Conservation (phyloP, 1,140 invertebrate species). For the Pseudomyrmex concolor region DNA sequence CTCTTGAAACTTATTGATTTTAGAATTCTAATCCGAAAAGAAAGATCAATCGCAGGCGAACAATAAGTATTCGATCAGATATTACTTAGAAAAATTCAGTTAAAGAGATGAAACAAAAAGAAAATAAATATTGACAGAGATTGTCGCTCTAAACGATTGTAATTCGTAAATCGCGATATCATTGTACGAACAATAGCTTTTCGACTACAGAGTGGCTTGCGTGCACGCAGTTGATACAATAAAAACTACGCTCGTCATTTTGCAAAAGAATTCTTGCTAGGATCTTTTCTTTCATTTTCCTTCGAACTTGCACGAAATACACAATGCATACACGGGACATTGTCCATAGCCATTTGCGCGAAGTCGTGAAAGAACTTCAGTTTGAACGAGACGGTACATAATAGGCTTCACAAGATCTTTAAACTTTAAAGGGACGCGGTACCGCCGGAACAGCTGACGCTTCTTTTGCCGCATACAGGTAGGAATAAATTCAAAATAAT, state of each 20-base stretch:
- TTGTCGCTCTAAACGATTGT: too few relatives aligned
- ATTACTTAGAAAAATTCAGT: neutral
- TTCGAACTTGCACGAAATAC: constrained; percentile 36
- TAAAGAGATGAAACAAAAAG: neutral
- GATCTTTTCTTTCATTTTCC: constrained; percentile 29
- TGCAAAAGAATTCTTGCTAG: neutral
- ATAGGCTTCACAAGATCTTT: constrained; percentile 73
- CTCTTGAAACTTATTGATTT: constrained; percentile 66
- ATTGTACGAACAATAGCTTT: neutral
- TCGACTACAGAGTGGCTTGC: neutral
- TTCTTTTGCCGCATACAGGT: neutral
- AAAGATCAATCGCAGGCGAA: neutral
- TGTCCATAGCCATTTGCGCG: constrained; percentile 34
- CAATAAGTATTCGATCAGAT: too few relatives aligned
- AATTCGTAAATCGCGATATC: neutral
- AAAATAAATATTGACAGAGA: neutral
- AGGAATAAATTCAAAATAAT: constrained; percentile 23
- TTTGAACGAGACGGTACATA: constrained; percentile 55
- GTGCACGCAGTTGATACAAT: neutral
- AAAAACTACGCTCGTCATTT: constrained; percentile 31
- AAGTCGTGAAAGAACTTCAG: constrained; percentile 42
- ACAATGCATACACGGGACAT: neutral
- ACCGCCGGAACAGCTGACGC: constrained; percentile 71
- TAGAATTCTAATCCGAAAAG: constrained; percentile 3
- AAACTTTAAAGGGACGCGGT: constrained; percentile 78